Base-by-base conservation (phyloP, 2,113 vertebrate species). In the Suncus etruscus region DNA sequence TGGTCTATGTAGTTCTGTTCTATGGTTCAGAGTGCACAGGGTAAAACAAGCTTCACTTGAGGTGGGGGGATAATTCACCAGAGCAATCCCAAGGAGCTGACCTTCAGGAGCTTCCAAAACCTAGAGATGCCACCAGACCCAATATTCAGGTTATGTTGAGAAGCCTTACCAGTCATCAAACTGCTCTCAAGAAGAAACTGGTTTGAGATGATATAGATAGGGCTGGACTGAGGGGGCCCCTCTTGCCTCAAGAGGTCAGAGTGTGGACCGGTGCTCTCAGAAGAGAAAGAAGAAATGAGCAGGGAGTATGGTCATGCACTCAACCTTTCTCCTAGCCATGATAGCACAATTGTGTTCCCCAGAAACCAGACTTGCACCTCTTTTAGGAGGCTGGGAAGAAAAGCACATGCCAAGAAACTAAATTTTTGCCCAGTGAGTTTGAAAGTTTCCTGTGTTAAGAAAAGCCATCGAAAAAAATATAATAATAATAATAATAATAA, bases 391-490 rank as follows among this genome's bases (percentile, higher is more conserved):
- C 32, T 3, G 0, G 2, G 45, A 54, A 70, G 27, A 65, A 88
- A 92, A 76, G 32, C 25, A n/a, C 45, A 29, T 1, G 0, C 27
- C 29, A 73, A 77, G 87, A 68, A 90, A 27, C 16, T 70, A 63
- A 90, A 65, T 66, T 85, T 91, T 78, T 77, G 74, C 76, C 48
- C 77, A 73, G 78, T 0, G 0, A 90, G 73, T 86, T 81, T 81
- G 51, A 83, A 94, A 90, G 68, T 70, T 94, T 78, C 78, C 10
- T 22, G 51, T 14, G 73, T 79, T 70, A 93, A 91, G 79, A 85
- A 92, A 79, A 8, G 2, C 15, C 58, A 61, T 20, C n/a, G n/a
- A n/a, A n/a, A n/a, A n/a, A n/a, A n/a, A n/a, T n/a, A n/a, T n/a
- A n/a, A n/a, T n/a, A n/a, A n/a, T n/a, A n/a, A n/a, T n/a, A n/a